These are phyloP conservation scores for Sarcophaga rosellei DNA, from an alignment of 2,888 invertebrate genomes.

Conservation along the genomic window DNA sequence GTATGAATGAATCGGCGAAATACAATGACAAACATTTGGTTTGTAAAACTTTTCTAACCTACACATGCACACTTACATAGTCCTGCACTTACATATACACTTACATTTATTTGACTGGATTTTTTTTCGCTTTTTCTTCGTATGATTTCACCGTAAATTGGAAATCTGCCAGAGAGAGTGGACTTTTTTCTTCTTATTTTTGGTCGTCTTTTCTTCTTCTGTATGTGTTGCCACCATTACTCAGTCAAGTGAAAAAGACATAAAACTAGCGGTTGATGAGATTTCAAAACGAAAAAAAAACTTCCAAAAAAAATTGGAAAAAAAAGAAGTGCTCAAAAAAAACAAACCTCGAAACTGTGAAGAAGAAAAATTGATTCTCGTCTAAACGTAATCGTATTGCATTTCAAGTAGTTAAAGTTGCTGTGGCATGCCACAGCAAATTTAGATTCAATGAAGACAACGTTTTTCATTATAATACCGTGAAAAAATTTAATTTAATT, in stretches of 20 bases:
- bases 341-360: background rate
- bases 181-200: constrained; percentile 6
- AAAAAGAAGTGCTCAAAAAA: background rate
- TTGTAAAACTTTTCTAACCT: constrained; percentile 42
- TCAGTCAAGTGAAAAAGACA: constrained; percentile 67
- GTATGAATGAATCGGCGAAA: constrained; percentile 54
- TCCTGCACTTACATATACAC: background rate
- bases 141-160: constrained; percentile 65
- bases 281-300: constrained; percentile 45
- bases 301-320: background rate
- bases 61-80: background rate
- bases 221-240: constrained; percentile 46
- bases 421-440: constrained; percentile 26
- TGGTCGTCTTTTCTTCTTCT: background rate
- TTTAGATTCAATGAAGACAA: constrained; percentile 15
- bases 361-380: constrained; percentile 7
- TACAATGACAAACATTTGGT: constrained; percentile 45
- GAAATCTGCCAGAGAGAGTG: constrained; percentile 58
- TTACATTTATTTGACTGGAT: background rate
- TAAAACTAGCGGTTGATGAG: constrained; percentile 66
- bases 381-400: constrained; percentile 31
- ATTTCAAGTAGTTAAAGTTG: constrained; percentile 33
- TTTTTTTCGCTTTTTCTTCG: constrained; percentile 22
- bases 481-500: too few relatives aligned
- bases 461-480: constrained; percentile 15